Conservation (phyloP, 2,888 invertebrate species). For the Lapara coniferarum region DNA sequence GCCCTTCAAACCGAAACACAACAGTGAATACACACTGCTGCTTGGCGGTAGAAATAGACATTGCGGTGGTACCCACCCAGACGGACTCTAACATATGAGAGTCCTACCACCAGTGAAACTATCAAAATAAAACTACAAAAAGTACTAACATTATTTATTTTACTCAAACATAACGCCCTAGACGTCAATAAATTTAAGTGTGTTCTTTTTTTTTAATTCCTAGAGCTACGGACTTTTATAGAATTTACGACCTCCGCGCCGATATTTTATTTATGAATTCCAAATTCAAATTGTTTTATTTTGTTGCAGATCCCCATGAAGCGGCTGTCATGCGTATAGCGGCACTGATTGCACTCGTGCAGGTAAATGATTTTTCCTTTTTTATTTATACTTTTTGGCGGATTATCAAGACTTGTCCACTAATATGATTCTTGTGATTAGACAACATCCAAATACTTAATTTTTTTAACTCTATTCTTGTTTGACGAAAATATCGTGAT, state of each 20-base stretch:
- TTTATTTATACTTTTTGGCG: neutral
- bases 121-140: neutral
- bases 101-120: no score
- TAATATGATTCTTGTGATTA: no score
- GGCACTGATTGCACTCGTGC: conserved; percentile 81
- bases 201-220: neutral
- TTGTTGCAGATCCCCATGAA: conserved; percentile 78
- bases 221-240: neutral
- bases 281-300: conserved; percentile 31
- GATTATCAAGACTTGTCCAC: no score
- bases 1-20: no score
- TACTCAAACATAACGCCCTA: neutral
- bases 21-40: no score
- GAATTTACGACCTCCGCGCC: no score
- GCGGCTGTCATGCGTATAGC: conserved; percentile 81
- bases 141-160: neutral
- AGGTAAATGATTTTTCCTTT: conserved; percentile 53
- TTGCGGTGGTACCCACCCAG: no score
- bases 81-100: no score
- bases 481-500: no score
- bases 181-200: neutral
- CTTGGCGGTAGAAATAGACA: no score
- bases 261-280: neutral
- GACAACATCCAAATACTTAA: no score
- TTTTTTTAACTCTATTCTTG: no score